Conservation (phyloP, 2,113 vertebrate genomes). For the Osmerus eperlanus region DNA sequence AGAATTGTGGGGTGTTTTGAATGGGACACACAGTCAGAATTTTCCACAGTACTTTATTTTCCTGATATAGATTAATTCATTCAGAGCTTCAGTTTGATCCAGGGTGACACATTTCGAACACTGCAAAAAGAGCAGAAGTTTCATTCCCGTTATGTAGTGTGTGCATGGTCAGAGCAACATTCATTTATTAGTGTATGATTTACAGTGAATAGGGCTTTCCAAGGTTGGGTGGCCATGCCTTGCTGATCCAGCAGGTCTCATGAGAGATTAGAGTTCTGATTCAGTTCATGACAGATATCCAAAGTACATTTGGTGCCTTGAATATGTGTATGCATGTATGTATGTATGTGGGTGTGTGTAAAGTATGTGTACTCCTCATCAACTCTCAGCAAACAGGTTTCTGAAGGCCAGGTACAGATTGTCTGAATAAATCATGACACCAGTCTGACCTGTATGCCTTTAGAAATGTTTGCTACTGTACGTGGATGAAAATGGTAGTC, state of each 20-base stretch:
- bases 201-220: background rate
- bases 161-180: background rate
- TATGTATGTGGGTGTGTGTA: slow-evolving; percentile 6
- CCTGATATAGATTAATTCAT: background rate
- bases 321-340: slow-evolving; percentile 15
- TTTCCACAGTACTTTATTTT: no score
- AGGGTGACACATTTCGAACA: slow-evolving; percentile 12
- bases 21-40: no score
- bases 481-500: slow-evolving; percentile 1
- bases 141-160: slow-evolving; percentile 29
- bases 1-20: background rate
- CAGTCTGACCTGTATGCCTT: slow-evolving; percentile 31
- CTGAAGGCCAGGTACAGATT: background rate
- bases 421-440: slow-evolving; percentile 42
- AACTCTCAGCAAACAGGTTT: slow-evolving; percentile 16
- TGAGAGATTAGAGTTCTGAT: no score
- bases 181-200: slow-evolving; percentile 1
- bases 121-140: slow-evolving; percentile 8
- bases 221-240: background rate
- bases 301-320: slow-evolving; percentile 1
- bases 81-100: background rate
- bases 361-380: slow-evolving; percentile 33
- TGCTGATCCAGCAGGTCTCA: slow-evolving; percentile 2
- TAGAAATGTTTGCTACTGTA: slow-evolving; percentile 4
- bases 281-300: no score